Base-by-base conservation (phyloP, 2,888 invertebrate genomes). In the Augiades crinisus region DNA sequence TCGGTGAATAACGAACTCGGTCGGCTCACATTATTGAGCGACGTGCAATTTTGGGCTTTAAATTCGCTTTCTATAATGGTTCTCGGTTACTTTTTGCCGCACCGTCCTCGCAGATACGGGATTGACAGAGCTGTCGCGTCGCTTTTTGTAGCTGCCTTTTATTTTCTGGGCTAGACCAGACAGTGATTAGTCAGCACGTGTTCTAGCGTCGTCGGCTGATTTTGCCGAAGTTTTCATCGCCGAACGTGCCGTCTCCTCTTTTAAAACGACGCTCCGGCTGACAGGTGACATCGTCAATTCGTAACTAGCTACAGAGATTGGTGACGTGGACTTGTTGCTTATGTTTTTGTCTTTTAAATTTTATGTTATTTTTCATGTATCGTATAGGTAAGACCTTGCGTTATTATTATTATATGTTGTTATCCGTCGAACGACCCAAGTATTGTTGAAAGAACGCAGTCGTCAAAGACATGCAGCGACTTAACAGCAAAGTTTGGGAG, bases 151-250 rank as follows among this genome's bases (percentile, higher is more conserved):
- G 65, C 34, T 36, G 50, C 53, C 57, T 67, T 67, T 68, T 66
- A 65, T 70, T 74, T 71, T 70, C 64, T 63, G 60, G 68, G 67
- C 66, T 68, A 76, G 68, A 70, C 73, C 66, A 63, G 71, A 62
- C 67, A 64, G 67, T 68, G 76, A 77, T 78, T 80, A 81, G 75
- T 70, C 66, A 69, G 75, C 78, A 74, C 66, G 61, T 78, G 78
- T 79, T 62, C 63, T 31, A 55, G 54, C 66, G 70, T 68, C 70
- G 59, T 60, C 59, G 60, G 57, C 51, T 56, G 60, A 65, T 57
- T 58, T 58, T 59, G 45, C 45, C 64, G 64, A 50, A 50, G 49
- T 69, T 68, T 72, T 72, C 72, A 68, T 64, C 64, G 54, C 47
- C 59, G 58, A 56, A 57, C 51, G 47, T 53, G 54, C 60, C 63